These are phyloP conservation scores for Furnarius figulus DNA, from an alignment of 2,113 vertebrate genomes.

Conservation along the genomic window DNA sequence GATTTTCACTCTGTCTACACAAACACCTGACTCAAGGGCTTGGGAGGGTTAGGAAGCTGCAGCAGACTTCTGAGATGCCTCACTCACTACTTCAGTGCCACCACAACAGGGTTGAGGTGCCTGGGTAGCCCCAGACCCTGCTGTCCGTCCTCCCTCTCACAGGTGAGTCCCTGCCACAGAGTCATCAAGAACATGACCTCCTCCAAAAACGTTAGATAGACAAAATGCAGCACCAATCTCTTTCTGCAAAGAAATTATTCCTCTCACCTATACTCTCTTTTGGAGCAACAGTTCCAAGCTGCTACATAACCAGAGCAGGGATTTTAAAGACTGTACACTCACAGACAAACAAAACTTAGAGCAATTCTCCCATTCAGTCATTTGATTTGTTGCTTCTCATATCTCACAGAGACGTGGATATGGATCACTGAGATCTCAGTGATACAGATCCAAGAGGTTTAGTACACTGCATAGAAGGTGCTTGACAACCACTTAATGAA, in stretches of 20 bases:
- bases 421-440: neutral
- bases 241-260: neutral
- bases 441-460: neutral
- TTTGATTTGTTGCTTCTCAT: neutral
- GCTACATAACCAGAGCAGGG: neutral
- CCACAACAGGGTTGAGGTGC: accelerated
- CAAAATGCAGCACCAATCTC: neutral
- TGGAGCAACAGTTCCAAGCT: neutral
- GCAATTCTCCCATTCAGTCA: neutral
- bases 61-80: neutral
- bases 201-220: neutral
- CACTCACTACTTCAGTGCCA: neutral
- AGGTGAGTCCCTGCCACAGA: neutral
- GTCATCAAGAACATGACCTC: neutral
- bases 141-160: neutral
- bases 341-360: neutral
- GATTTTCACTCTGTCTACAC: neutral
- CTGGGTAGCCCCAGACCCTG: neutral
- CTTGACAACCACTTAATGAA: neutral
- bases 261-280: neutral
- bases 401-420: neutral
- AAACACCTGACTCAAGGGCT: neutral
- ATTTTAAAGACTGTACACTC: neutral
- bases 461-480: neutral
- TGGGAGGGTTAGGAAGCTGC: neutral